Conservation (phyloP, 2,888 invertebrate species). For the Temnothorax unifasciatus region DNA sequence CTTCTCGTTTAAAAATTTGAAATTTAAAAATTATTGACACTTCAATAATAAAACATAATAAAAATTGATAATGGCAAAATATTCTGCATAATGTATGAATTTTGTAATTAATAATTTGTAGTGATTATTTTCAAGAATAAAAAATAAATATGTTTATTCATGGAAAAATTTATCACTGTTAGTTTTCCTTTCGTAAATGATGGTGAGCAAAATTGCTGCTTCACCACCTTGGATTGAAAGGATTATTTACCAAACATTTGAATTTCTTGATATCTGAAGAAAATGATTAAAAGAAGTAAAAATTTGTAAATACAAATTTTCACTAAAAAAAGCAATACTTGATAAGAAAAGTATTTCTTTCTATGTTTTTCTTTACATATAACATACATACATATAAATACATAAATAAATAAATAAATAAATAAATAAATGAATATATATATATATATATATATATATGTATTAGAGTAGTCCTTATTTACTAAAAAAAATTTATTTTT, state of each 20-base stretch:
- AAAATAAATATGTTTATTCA: conserved; percentile 54
- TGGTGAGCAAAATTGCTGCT: conserved; percentile 72
- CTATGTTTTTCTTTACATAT: background rate
- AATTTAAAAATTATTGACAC: too few species aligned
- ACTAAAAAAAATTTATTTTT: too few species aligned
- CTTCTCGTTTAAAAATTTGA: too few species aligned
- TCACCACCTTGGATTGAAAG: conserved; percentile 83
- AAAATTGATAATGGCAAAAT: too few species aligned
- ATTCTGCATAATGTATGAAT: background rate
- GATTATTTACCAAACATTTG: conserved; percentile 51
- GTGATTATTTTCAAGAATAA: conserved; percentile 65
- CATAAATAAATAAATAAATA: too few species aligned
- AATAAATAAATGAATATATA: too few species aligned
- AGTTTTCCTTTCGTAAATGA: conserved; percentile 83
- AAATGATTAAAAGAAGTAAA: background rate
- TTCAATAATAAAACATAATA: too few species aligned
- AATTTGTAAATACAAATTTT: background rate
- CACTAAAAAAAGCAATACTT: background rate
- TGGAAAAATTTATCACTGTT: conserved; percentile 68
- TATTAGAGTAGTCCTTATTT: too few species aligned
- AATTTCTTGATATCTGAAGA: background rate
- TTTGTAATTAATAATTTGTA: conserved; percentile 59
- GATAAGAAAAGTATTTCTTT: background rate
- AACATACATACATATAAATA: background rate
- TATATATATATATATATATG: too few species aligned